Evolutionary conservation across 1,140 invertebrate genomes (phyloP).

Genomic region (Drosophila pruinosa): DNA sequence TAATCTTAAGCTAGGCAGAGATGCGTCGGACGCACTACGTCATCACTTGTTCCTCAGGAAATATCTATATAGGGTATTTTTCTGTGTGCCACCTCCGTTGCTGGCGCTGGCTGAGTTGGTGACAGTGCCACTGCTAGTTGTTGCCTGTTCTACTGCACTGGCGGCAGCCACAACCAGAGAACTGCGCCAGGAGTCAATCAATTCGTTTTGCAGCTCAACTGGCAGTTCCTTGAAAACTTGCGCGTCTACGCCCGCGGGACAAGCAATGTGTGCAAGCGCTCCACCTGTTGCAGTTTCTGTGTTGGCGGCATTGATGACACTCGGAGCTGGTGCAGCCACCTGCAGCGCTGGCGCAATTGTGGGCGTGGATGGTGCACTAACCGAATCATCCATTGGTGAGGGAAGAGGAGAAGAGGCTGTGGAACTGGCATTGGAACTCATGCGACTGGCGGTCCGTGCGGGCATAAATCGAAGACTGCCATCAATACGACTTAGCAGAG

Average conservation of each 20-base stretch:
- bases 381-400: conserved; percentile 79
- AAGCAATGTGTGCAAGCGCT: conserved; percentile 75
- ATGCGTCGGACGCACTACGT: conserved; percentile 18
- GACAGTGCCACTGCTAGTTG: conserved; percentile 12
- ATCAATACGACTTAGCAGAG: conserved; percentile 64
- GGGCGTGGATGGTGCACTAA: conserved; percentile 82
- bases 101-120: conserved; percentile 11
- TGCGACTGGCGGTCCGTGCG: conserved; percentile 59
- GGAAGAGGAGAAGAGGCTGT: conserved; percentile 83
- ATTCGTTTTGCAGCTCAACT: conserved; percentile 85
- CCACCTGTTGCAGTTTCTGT: conserved; percentile 17
- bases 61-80: conserved; percentile 86
- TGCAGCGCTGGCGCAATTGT: conserved; percentile 70
- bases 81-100: conserved; percentile 72
- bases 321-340: conserved; percentile 16
- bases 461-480: conserved; percentile 62
- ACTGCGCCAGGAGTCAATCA: conserved; percentile 86
- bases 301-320: too few relatives aligned
- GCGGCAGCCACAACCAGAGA: conserved; percentile 71
- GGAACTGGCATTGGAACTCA: conserved; percentile 77
- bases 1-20: conserved; percentile 21
- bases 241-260: conserved; percentile 85
- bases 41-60: conserved; percentile 86
- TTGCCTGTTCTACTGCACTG: conserved; percentile 54
- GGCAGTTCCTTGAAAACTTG: conserved; percentile 86